Evolutionary conservation across 1,140 invertebrate species (phyloP).

Genomic region (Saccostrea glomerata): DNA sequence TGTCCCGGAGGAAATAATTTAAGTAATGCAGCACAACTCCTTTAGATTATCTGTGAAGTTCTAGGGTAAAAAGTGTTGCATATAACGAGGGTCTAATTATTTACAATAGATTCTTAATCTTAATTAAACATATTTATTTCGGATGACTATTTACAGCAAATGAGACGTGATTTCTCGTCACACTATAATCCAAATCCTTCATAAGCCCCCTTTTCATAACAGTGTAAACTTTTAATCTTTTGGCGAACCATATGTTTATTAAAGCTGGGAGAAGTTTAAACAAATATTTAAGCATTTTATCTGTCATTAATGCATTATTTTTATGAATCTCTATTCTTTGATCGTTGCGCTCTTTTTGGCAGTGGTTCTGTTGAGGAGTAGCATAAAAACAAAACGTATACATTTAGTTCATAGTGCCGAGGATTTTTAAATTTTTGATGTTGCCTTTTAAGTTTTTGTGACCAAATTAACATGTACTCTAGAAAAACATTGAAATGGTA

Average conservation of each 20-base stretch:
- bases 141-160: neutral
- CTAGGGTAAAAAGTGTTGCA: no score
- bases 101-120: no score
- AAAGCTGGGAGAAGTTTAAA: slow-evolving; percentile 14
- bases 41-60: no score
- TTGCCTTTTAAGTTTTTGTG: neutral
- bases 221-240: neutral
- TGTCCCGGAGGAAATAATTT: no score
- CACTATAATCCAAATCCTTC: neutral
- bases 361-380: neutral
- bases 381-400: neutral
- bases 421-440: neutral
- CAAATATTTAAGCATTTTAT: neutral
- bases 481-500: neutral
- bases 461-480: neutral
- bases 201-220: neutral
- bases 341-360: neutral
- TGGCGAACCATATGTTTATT: neutral
- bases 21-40: no score
- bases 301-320: neutral
- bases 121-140: neutral
- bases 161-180: neutral
- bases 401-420: neutral
- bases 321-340: neutral
- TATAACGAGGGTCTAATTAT: no score